Evolutionary conservation across 2,888 invertebrate genomes (phyloP), one percentile per base, ranked within the genome.

Genomic region (Lepidochitona cinerea): DNA sequence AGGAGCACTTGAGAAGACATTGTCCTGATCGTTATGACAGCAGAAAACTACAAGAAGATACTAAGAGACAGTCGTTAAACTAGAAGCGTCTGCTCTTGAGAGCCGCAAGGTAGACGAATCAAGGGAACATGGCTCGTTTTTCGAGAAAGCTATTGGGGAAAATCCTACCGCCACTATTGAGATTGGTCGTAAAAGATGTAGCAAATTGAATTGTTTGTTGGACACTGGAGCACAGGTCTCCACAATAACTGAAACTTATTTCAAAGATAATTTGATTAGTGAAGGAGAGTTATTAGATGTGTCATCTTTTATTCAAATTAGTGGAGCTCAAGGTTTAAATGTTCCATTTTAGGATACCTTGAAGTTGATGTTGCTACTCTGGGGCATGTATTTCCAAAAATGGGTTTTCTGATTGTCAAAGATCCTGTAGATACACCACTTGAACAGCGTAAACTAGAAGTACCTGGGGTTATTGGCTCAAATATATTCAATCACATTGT

Each of bases 391-490:
- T 71, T 72, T 37, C 2, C 18, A 26, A 26, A 68, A 29, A 64
- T 69, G 32, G 75, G 72, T 29, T 75, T 75, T 41, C 54, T 77
- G 29, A 53, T 75, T 12, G 69, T 75, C 12, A 72, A 68, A 12
- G 73, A 75, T 35, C 69, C 75, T 18, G 33, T 26, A 0, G 64
- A 75, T 29, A 6, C 9, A 9, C 26, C 32, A 4, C 37, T 71
- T 29, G 36, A 37, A 26, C 18, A 70, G 41, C 41, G 72, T 29
- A 75, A 73, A 36, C 14, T 36, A 32, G 37, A 33, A 35, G 64
- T 75, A 12, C 75, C 77, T 1, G 75, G 74, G 7, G 72, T 76
- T 12, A 67, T 76, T 9, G 76, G 74, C 12, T 37, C 70, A 12
- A 78, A 75, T 54, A 75, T 78, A 1, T 59, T 64, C 33, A 64